A percentile compares a stretch with the other conserved stretches of the same genome.
Evolutionary conservation across 2,113 vertebrate genomes (phyloP).

Genomic region (Serinus canaria): DNA sequence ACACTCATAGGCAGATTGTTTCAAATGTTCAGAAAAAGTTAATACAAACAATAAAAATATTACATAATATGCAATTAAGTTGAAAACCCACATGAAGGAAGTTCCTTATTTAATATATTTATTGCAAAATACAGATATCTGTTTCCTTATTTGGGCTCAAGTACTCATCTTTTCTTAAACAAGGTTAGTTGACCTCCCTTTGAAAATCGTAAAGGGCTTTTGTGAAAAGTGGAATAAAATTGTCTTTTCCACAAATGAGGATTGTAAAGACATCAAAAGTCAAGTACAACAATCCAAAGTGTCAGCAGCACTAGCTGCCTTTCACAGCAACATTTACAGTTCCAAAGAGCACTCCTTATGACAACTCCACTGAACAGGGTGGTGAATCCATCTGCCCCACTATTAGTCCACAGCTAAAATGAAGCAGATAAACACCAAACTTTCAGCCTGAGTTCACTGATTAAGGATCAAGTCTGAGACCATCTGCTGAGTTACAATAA

Average conservation of each 20-base stretch:
- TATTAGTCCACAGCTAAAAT: constrained; percentile 10
- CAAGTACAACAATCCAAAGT: not conserved
- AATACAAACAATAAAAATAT: not conserved
- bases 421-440: constrained; percentile 36
- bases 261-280: not conserved
- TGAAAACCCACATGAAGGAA: not conserved
- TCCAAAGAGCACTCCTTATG: not conserved
- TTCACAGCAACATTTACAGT: not conserved
- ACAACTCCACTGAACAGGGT: not conserved
- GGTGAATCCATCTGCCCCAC: constrained; percentile 31
- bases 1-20: not conserved
- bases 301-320: not conserved
- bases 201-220: not conserved
- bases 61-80: not conserved
- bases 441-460: constrained; percentile 34
- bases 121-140: not conserved
- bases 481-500: constrained; percentile 77
- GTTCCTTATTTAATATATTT: not conserved
- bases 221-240: not conserved
- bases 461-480: constrained; percentile 59
- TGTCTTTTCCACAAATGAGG: not conserved
- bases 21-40: not conserved
- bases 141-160: not conserved
- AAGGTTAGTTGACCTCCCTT: not conserved
- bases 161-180: not conserved